Conservation (phyloP, 2,888 invertebrate genomes). For the Machimus rusticus region DNA sequence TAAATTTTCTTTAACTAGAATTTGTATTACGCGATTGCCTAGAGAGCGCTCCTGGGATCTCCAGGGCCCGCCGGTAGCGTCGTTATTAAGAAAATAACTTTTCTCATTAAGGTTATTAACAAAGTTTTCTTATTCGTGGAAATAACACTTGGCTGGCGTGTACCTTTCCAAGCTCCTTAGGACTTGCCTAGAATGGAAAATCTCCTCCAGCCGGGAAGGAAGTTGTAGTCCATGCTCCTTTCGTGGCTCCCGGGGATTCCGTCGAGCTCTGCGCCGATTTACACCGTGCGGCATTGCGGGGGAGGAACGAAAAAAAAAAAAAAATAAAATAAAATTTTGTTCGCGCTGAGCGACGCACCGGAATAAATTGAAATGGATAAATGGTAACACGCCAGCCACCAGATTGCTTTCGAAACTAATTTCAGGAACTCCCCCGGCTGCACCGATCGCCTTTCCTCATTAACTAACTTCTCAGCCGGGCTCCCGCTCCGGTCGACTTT, state of each 20-base stretch:
- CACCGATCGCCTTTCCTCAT: neutral
- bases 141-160: constrained; percentile 35
- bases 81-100: constrained; percentile 38
- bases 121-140: constrained; percentile 39
- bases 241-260: neutral
- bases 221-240: constrained; percentile 16
- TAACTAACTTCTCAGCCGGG: neutral
- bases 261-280: neutral
- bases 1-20: constrained; percentile 35
- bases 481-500: neutral
- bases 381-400: neutral
- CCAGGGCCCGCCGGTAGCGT: constrained; percentile 11
- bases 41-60: neutral
- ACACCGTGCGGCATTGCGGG: neutral
- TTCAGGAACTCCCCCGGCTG: neutral
- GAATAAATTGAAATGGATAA: constrained; percentile 1
- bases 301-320: neutral
- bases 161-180: constrained; percentile 11
- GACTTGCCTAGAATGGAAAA: constrained; percentile 30
- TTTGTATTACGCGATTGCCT: constrained; percentile 23
- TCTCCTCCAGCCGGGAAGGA: constrained; percentile 5
- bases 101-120: constrained; percentile 38
- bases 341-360: neutral
- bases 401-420: neutral
- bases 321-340: neutral